phyloP scores from a whole-genome alignment of 2,888 invertebrate species.

The Geophilus truncorum region DNA sequence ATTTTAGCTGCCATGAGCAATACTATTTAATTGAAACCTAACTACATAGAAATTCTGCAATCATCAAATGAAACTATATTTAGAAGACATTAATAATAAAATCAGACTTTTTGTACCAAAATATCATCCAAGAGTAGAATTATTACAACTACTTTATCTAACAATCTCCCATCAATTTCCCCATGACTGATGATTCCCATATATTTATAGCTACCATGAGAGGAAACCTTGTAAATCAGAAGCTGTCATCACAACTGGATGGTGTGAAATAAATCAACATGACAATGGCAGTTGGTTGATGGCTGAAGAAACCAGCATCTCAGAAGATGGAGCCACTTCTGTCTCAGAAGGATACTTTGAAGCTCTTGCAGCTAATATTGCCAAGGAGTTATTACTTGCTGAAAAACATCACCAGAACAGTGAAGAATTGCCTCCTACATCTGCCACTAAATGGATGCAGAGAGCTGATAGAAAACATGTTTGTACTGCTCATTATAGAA shows the following conservation, averaged over 20 bases:
- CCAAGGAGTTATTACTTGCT: not conserved
- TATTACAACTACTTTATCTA: too few relatives aligned
- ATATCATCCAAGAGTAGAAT: too few relatives aligned
- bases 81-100: too few relatives aligned
- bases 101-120: too few relatives aligned
- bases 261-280: slow-evolving; percentile 14
- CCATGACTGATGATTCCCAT: too few relatives aligned
- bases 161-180: not conserved
- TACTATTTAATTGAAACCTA: too few relatives aligned
- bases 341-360: not conserved
- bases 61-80: too few relatives aligned
- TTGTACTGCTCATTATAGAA: not conserved
- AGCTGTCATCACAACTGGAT: slow-evolving; percentile 4
- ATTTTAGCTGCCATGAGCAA: too few relatives aligned
- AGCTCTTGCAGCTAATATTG: slow-evolving; percentile 18
- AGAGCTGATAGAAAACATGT: not conserved
- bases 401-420: not conserved
- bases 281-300: not conserved
- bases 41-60: too few relatives aligned
- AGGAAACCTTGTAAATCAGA: not conserved
- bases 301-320: not conserved
- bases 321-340: not conserved
- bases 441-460: not conserved
- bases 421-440: not conserved
- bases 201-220: slow-evolving; percentile 20